Conservation (phyloP, 2,113 vertebrate species). For the Rhodinocichla rosea region DNA sequence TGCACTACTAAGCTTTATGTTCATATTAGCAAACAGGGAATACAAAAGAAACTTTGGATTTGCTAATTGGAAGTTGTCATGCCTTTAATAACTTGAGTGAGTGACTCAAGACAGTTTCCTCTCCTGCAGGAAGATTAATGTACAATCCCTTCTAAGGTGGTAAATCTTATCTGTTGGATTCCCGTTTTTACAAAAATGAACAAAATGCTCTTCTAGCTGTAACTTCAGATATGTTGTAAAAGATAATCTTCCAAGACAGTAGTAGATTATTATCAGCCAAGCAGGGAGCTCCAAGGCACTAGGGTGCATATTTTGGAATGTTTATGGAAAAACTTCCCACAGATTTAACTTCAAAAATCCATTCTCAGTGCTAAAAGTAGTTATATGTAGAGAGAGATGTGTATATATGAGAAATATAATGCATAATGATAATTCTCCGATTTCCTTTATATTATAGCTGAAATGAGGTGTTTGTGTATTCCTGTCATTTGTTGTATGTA, state of each 20-base stretch:
- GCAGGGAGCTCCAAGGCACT: not conserved
- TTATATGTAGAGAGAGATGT: not conserved
- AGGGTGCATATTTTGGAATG: not conserved
- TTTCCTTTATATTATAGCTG: not conserved
- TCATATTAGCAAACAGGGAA: not conserved
- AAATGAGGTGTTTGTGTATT: slow-evolving; percentile 26
- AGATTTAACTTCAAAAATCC: not conserved
- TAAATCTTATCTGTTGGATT: not conserved
- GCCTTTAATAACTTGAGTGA: not conserved
- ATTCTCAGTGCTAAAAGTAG: not conserved
- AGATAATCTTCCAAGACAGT: not conserved
- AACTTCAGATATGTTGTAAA: not conserved
- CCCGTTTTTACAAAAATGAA: not conserved
- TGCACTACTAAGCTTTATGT: not conserved
- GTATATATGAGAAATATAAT: not conserved
- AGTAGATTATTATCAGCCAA: not conserved
- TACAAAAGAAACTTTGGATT: not conserved
- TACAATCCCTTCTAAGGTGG: not conserved
- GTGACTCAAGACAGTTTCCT: not conserved
- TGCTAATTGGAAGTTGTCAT: not conserved
- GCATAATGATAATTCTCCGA: not conserved
- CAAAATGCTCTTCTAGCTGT: not conserved
- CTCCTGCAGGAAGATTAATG: not conserved
- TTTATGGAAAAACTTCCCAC: not conserved
- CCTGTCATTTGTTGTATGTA: not conserved